phyloP scores from a whole-genome alignment of 2,888 invertebrate genomes.

The Strigamia maritima region DNA sequence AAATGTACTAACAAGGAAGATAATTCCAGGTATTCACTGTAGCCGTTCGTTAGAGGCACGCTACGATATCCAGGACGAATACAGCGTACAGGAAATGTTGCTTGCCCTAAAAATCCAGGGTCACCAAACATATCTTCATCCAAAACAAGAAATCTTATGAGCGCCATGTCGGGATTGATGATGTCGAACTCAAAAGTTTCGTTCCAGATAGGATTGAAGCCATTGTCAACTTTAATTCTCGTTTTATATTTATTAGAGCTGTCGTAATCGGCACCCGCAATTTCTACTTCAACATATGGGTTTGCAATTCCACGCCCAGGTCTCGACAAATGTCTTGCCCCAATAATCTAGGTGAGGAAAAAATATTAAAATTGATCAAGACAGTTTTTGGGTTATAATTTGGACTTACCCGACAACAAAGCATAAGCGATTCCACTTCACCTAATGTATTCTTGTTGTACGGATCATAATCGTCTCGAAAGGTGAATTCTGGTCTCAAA shows the following conservation, averaged over 20 bases:
- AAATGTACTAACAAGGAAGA: constrained; percentile 83
- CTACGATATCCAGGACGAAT: constrained; percentile 73
- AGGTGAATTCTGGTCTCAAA: constrained; percentile 85
- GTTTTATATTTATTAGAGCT: constrained; percentile 77
- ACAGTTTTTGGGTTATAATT: not conserved
- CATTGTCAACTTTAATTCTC: constrained; percentile 84
- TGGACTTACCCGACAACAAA: constrained; percentile 48
- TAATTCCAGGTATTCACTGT: constrained; percentile 87
- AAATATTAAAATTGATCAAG: not conserved
- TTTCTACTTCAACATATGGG: constrained; percentile 88
- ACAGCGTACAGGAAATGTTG: constrained; percentile 75
- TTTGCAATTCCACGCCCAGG: constrained; percentile 74
- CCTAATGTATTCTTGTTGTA: constrained; percentile 64
- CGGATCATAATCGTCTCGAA: constrained; percentile 73
- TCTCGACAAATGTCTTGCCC: constrained; percentile 82
- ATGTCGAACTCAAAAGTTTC: constrained; percentile 80
- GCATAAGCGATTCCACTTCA: constrained; percentile 61
- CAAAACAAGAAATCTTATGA: constrained; percentile 77
- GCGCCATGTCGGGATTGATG: constrained; percentile 74
- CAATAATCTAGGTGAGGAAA: constrained; percentile 62
- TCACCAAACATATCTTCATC: constrained; percentile 98
- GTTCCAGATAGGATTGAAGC: constrained; percentile 90
- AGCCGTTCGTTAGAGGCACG: constrained; percentile 82
- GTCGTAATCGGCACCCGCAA: constrained; percentile 84
- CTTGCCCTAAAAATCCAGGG: constrained; percentile 93